Conservation (phyloP, 2,888 invertebrate genomes). For the Yponomeuta malinellus region DNA sequence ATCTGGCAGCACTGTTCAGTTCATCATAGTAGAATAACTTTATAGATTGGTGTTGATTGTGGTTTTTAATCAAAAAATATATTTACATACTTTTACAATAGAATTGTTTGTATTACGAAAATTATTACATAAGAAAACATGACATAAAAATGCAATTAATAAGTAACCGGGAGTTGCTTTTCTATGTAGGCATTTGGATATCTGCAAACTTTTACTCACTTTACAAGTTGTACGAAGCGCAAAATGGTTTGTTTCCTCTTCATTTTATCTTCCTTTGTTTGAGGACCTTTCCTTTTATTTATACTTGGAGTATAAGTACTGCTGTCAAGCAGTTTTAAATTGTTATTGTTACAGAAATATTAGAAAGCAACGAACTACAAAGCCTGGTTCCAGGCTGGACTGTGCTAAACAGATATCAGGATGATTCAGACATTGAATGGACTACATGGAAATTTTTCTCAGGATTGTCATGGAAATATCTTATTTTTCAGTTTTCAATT, state of each 20-base stretch:
- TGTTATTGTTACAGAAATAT: constrained; percentile 42
- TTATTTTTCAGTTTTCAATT: constrained; percentile 70
- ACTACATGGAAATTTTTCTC: constrained; percentile 76
- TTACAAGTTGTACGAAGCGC: constrained; percentile 66
- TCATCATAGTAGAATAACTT: too few relatives aligned
- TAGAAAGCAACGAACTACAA: constrained; percentile 62
- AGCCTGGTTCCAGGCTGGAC: constrained; percentile 64
- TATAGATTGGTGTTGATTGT: too few relatives aligned
- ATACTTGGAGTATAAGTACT: not conserved
- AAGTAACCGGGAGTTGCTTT: constrained; percentile 50
- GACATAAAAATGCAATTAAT: constrained; percentile 36
- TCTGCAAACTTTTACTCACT: constrained; percentile 73
- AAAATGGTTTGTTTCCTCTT: constrained; percentile 59
- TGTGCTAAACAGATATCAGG: constrained; percentile 73
- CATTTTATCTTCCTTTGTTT: not conserved
- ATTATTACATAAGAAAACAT: not conserved
- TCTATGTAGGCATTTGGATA: constrained; percentile 74
- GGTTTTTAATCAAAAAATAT: too few relatives aligned
- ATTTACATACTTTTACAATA: too few relatives aligned
- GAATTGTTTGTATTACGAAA: too few relatives aligned
- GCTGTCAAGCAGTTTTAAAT: not conserved
- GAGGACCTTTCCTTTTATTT: too few relatives aligned
- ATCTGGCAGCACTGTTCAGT: too few relatives aligned
- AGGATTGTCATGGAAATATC: constrained; percentile 68
- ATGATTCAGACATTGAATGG: constrained; percentile 85